Percentiles rank a stretch among this genome's conserved stretches.
These are phyloP conservation scores for Patiria miniata DNA, from an alignment of 35 echinoderm and acorn worm genomes.

Conservation along the genomic window DNA sequence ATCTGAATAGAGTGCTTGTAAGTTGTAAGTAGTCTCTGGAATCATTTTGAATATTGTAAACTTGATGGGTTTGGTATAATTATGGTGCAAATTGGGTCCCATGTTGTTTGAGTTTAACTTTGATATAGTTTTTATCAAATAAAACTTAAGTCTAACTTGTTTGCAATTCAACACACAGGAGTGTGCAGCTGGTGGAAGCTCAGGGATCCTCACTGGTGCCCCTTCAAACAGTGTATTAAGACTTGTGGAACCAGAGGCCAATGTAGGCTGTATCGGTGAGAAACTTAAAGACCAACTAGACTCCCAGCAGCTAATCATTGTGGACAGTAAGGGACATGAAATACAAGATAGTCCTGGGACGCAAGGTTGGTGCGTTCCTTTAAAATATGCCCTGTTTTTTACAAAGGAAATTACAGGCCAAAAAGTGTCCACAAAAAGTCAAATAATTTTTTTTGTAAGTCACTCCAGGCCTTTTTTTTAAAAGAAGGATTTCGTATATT, in stretches of 20 bases:
- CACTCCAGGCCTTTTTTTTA: no score
- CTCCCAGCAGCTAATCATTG: not conserved
- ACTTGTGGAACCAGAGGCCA: not conserved
- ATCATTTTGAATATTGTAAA: no score
- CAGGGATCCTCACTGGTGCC: not conserved
- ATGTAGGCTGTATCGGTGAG: not conserved
- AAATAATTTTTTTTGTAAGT: no score
- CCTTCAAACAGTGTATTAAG: not conserved
- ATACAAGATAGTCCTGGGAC: not conserved
- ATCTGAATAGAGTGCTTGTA: no score
- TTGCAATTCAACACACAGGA: not conserved
- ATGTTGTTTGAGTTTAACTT: not conserved
- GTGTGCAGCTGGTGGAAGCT: not conserved
- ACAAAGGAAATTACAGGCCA: not conserved
- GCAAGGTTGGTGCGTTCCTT: not conserved
- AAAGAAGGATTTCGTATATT: no score
- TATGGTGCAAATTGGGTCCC: not conserved
- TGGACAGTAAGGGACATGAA: not conserved
- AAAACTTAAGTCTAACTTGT: not conserved
- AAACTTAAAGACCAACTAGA: not conserved
- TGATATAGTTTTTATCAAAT: not conserved
- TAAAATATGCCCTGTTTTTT: not conserved
- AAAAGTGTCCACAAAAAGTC: not conserved
- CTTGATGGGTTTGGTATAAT: no score
- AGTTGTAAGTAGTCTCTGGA: no score